A percentile compares a stretch with the other conserved stretches of the same genome.
Conservation (phyloP, 2,113 vertebrate genomes). For the Neotoma lepida region DNA sequence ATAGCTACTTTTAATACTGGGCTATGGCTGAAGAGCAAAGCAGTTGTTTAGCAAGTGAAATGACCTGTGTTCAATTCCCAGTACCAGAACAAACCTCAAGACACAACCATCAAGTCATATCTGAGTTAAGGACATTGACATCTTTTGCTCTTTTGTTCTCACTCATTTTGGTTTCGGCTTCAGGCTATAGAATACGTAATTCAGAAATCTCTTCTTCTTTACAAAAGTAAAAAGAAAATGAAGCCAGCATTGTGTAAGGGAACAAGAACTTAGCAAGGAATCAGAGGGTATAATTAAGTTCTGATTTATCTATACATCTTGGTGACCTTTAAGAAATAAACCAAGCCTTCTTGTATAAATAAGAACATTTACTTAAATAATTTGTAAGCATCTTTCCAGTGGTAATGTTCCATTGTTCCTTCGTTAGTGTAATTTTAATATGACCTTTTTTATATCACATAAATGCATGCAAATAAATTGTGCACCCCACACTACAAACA, state of each 20-base stretch:
- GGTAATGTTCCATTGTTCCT: background rate
- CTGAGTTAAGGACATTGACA: constrained; percentile 63
- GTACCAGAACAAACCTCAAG: background rate
- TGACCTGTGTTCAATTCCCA: background rate
- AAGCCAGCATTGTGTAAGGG: background rate
- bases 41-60: background rate
- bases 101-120: constrained; percentile 29
- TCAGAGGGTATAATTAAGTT: background rate
- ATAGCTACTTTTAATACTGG: constrained; percentile 51
- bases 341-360: background rate
- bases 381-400: background rate
- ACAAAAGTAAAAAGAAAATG: constrained; percentile 25
- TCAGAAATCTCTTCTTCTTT: constrained; percentile 29
- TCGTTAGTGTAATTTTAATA: background rate
- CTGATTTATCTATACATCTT: background rate
- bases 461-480: background rate
- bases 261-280: background rate
- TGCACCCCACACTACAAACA: background rate
- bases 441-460: background rate
- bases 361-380: background rate
- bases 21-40: background rate
- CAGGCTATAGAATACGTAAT: constrained; percentile 54
- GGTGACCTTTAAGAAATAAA: background rate
- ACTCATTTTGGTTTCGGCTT: background rate
- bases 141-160: constrained; percentile 52